Base-by-base conservation (phyloP, 2,797 vertebrate species). In the Thamnophis elegans region DNA sequence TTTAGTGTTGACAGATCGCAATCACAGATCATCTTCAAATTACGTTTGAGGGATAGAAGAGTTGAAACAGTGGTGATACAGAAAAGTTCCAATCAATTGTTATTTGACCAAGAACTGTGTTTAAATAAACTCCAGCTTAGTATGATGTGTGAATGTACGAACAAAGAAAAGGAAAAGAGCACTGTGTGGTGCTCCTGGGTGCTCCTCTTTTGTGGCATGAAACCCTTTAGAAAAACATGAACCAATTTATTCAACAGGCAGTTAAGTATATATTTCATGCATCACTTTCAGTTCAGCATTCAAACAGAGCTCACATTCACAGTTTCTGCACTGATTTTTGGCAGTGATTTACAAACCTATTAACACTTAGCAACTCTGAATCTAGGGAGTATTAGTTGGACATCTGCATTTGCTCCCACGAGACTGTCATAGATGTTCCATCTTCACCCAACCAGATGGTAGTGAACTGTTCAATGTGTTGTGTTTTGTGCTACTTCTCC, bases 331-430 rank as follows among this genome's bases (percentile, higher is more conserved):
- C 92, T 93, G 60, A n/a, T 88, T 89, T 65, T 94, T 7, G 4
- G 88, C 68, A 68, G 11, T 96, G 95, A 97, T 96, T 96, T 96
- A 95, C 92, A 94, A 58, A 82, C 92, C 93, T 95, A 87, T 96
- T 96, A 96, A 95, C 91, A 85, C 90, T 95, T 95, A 92, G 94
- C 90, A 92, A 2, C 93, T 93, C 92, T 56, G 54, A 86, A 93
- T 95, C 91, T 93, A 89, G 89, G 91, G 94, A 95, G 91, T 94
- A 94, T 94, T 96, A 92, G 88, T 91, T 68, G 94, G 55, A 95
- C 95, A 95, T 95, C 96, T 96, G 96, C 91, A 93, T 94, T 92
- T 95, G 94, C 91, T 93, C 94, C 95, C 93, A 32, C 93, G 92
- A 94, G 93, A 91, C 87, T 93, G 92, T 94, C 91, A 55, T 92